Evolutionary conservation across 2,888 invertebrate genomes (phyloP), one percentile per base, ranked within the genome.

Genomic region (Yponomeuta sedellus): DNA sequence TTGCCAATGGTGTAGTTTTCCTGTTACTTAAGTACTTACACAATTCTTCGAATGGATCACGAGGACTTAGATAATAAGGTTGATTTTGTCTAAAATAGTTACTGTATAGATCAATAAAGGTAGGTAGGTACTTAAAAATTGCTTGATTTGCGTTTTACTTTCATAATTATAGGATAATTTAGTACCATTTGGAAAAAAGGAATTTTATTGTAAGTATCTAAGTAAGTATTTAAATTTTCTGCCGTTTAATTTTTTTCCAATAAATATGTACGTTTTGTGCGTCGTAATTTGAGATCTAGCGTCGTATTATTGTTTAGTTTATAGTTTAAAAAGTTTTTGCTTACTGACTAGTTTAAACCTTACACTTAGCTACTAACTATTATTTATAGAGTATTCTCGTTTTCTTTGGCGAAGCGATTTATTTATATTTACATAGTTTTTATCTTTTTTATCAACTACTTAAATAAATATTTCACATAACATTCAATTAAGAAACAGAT

Each of bases 351-450:
- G 22, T 61, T 59, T 44, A 58, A 44, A 58, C 5, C 56, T 61
- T 61, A 61, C 63, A 65, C 28, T 19, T 63, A 58, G 52, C 70
- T 67, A 71, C 64, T 56, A 62, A 73, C 75, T 75, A 74, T 72
- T 74, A 77, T 80, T 79, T 79, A 80, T 80, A 81, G 73, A 78
- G 74, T 80, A 81, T 72, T 76, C 76, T 83, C 81, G 70, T 72
- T 74, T 75, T 82, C 85, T 87, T 87, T 87, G 87, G 87, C 85
- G 79, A 85, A 86, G 80, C 77, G 72, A 64, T 40, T 64, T 44
- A 72, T 70, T 70, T 71, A 73, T 87, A 86, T 86, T 81, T 86
- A 87, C 87, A 85, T 71, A 70, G 70, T 68, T 63, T 66, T 57
- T 59, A 40, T 20, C n/a, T n/a, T n/a, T 65, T 65, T 64, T 58